Evolutionary conservation across 1,140 invertebrate species (phyloP).

Genomic region (Cydia fagiglandana): DNA sequence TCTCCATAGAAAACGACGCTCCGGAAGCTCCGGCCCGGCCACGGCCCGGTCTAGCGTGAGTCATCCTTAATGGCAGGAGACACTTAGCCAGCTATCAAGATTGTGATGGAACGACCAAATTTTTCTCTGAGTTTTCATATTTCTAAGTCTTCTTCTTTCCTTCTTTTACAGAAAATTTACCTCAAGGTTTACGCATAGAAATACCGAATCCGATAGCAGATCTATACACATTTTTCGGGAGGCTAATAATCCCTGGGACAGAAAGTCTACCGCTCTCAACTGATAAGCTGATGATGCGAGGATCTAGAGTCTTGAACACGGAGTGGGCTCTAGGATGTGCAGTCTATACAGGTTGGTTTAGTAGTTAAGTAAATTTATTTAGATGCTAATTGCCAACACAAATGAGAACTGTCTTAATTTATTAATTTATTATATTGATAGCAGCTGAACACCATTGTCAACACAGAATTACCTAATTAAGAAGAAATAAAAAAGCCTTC

Average conservation of each 20-base stretch:
- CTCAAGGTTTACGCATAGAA: constrained; percentile 82
- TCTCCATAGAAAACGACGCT: too few relatives aligned
- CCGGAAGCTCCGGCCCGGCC: too few relatives aligned
- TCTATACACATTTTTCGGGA: constrained; percentile 89
- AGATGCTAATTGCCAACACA: background rate
- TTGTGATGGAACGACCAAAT: too few relatives aligned
- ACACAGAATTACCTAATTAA: too few relatives aligned
- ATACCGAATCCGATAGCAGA: constrained; percentile 85
- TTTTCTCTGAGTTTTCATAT: too few relatives aligned
- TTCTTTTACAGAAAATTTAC: constrained; percentile 68
- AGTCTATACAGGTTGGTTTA: constrained; percentile 84
- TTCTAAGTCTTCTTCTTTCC: background rate
- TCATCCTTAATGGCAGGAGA: too few relatives aligned
- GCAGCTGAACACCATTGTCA: too few relatives aligned
- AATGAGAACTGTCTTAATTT: background rate
- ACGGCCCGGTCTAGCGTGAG: too few relatives aligned
- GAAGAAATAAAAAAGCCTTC: too few relatives aligned
- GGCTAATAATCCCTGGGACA: constrained; percentile 77
- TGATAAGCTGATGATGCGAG: constrained; percentile 89
- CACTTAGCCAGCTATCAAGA: too few relatives aligned
- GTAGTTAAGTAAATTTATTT: background rate
- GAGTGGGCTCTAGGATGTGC: constrained; percentile 89
- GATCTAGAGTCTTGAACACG: constrained; percentile 90
- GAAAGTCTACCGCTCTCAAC: constrained; percentile 80
- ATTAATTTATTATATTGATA: background rate